Percentiles rank a stretch among this genome's conserved stretches.
Evolutionary conservation across 2,888 invertebrate species (phyloP).

Genomic region (Dasysyrphus albostriatus): DNA sequence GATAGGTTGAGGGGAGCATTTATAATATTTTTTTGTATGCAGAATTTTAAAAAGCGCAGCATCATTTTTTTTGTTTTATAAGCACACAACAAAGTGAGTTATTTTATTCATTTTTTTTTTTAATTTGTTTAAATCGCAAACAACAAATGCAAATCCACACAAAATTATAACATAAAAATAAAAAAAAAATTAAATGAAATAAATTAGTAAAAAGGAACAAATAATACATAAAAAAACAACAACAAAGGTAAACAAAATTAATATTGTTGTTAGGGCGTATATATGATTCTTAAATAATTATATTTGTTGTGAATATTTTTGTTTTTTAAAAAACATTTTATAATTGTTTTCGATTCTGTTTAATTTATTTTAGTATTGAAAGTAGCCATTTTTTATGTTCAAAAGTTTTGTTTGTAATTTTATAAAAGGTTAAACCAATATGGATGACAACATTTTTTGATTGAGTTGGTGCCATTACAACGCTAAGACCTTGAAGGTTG

Average conservation of each 20-base stretch:
- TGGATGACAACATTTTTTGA: not conserved
- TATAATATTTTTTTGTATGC: conserved; percentile 58
- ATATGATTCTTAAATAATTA: not conserved
- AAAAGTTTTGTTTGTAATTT: too few relatives aligned
- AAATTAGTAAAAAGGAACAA: conserved; percentile 77
- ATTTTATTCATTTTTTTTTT: conserved; percentile 42
- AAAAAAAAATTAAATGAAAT: conserved; percentile 67
- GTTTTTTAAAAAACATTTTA: too few relatives aligned
- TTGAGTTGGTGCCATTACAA: not conserved
- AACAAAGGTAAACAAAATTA: conserved; percentile 29
- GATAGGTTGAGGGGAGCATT: not conserved
- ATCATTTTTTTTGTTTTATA: conserved; percentile 67
- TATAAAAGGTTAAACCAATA: not conserved
- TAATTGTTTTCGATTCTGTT: not conserved
- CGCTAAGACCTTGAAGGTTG: too few relatives aligned
- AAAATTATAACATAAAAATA: conserved; percentile 75
- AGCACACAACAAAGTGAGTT: conserved; percentile 68
- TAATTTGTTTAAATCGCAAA: conserved; percentile 75
- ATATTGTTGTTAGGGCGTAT: conserved; percentile 52
- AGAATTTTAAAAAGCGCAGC: conserved; percentile 76
- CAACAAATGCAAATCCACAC: conserved; percentile 75
- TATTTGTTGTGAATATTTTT: conserved; percentile 43
- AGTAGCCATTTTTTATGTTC: too few relatives aligned
- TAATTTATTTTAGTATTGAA: not conserved
- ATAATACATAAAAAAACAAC: conserved; percentile 75